Conservation (phyloP, 2,113 vertebrate genomes). For the Noturus placidus region DNA sequence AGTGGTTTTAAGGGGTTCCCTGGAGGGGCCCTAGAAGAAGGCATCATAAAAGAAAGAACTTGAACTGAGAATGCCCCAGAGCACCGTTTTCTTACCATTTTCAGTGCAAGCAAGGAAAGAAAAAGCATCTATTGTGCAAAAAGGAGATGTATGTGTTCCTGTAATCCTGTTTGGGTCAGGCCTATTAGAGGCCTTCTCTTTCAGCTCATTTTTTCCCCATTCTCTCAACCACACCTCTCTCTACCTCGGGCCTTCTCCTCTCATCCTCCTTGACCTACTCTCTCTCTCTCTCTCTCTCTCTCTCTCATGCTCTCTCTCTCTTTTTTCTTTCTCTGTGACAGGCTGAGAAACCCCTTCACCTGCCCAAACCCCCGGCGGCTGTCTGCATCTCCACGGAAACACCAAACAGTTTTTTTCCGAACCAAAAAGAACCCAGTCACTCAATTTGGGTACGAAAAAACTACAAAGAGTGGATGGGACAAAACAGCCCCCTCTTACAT, state of each 20-base stretch:
- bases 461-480: slow-evolving; percentile 49
- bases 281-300: slow-evolving; percentile 36
- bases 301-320: neutral
- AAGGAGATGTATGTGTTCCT: slow-evolving; percentile 60
- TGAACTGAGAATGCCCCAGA: slow-evolving; percentile 24
- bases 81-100: slow-evolving; percentile 55
- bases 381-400: slow-evolving; percentile 58
- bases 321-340: slow-evolving; percentile 15
- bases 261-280: slow-evolving; percentile 27
- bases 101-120: slow-evolving; percentile 58
- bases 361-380: slow-evolving; percentile 49
- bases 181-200: slow-evolving; percentile 30
- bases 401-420: slow-evolving; percentile 44
- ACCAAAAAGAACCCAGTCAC: slow-evolving; percentile 56
- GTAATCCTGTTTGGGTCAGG: slow-evolving; percentile 54
- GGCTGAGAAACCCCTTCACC: slow-evolving; percentile 66
- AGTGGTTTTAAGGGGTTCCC: slow-evolving; percentile 14
- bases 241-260: slow-evolving; percentile 1
- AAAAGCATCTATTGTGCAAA: slow-evolving; percentile 49
- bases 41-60: neutral
- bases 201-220: slow-evolving; percentile 41
- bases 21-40: neutral
- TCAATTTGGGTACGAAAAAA: slow-evolving; percentile 42
- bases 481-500: slow-evolving; percentile 34
- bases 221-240: slow-evolving; percentile 41